A percentile compares a stretch with the other conserved stretches of the same genome.
These are phyloP conservation scores for Ecdyonurus torrentis DNA, from an alignment of 2,888 invertebrate species.

Conservation along the genomic window DNA sequence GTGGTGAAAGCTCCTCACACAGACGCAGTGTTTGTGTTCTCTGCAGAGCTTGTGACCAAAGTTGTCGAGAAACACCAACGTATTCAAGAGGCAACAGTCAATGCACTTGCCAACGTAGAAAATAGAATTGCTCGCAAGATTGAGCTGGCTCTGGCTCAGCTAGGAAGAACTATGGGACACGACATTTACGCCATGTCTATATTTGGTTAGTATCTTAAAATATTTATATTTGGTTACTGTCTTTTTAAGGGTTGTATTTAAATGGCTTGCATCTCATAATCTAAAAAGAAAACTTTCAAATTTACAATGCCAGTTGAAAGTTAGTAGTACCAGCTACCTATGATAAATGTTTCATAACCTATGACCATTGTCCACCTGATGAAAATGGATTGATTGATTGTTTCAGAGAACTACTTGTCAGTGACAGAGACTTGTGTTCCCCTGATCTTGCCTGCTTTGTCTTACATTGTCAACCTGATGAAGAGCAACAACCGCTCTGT, in stretches of 20 bases:
- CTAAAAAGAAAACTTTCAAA: no score
- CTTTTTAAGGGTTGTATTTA: no score
- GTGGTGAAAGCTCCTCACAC: neutral
- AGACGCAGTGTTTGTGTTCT: neutral
- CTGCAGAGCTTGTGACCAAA: neutral
- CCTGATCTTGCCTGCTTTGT: neutral
- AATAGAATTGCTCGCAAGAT: neutral
- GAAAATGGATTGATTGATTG: neutral
- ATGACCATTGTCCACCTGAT: no score
- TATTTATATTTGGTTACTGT: neutral
- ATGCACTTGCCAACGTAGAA: neutral
- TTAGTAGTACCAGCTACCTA: no score
- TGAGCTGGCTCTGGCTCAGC: neutral
- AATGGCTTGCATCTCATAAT: no score
- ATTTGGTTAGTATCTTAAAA: neutral
- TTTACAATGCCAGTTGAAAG: no score
- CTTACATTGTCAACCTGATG: neutral
- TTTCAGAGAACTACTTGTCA: neutral
- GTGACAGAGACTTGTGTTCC: neutral
- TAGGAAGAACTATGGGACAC: neutral
- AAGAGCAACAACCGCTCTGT: constrained; percentile 33
- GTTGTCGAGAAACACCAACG: neutral
- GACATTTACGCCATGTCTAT: neutral
- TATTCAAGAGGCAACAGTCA: neutral
- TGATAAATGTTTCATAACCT: no score